phyloP scores from a whole-genome alignment of 2,797 vertebrate species.

The Acrossocheilus fasciatus region DNA sequence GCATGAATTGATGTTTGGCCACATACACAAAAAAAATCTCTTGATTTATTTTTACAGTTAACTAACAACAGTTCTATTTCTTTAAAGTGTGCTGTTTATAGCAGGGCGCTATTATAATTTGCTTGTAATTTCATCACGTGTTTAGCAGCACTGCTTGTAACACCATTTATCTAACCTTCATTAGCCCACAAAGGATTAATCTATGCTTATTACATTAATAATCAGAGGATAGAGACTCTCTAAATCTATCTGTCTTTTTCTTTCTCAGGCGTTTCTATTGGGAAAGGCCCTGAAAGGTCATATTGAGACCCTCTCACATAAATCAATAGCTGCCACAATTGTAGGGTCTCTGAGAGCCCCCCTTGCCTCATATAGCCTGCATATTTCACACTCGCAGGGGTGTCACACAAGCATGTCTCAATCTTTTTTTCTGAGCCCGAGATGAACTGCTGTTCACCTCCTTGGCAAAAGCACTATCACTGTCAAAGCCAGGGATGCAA shows the following conservation, averaged over 20 bases:
- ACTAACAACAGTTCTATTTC: not conserved
- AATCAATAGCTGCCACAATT: slow-evolving; percentile 47
- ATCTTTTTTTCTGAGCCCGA: slow-evolving; percentile 29
- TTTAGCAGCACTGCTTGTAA: not conserved
- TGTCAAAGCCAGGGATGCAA: slow-evolving; percentile 45
- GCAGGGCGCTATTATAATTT: slow-evolving; percentile 22
- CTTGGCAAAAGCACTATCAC: slow-evolving; percentile 38
- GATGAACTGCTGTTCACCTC: slow-evolving; percentile 45
- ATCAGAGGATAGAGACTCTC: not conserved
- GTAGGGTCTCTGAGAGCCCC: slow-evolving; percentile 16
- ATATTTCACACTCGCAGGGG: slow-evolving; percentile 18
- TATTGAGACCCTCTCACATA: slow-evolving; percentile 43
- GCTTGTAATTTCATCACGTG: not conserved
- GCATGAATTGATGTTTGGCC: not conserved
- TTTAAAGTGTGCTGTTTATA: slow-evolving; percentile 12
- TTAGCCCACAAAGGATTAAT: slow-evolving; percentile 14
- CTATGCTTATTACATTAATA: slow-evolving; percentile 35
- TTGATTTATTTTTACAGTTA: not conserved
- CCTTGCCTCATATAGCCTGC: not conserved
- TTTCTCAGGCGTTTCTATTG: slow-evolving; percentile 27
- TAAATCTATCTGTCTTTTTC: slow-evolving; percentile 27
- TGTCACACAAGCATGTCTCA: slow-evolving; percentile 43
- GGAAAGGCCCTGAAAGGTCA: slow-evolving; percentile 43
- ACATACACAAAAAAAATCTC: not conserved
- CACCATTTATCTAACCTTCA: slow-evolving; percentile 23